phyloP scores from a whole-genome alignment of 2,888 invertebrate species.

The Agriopis marginaria region DNA sequence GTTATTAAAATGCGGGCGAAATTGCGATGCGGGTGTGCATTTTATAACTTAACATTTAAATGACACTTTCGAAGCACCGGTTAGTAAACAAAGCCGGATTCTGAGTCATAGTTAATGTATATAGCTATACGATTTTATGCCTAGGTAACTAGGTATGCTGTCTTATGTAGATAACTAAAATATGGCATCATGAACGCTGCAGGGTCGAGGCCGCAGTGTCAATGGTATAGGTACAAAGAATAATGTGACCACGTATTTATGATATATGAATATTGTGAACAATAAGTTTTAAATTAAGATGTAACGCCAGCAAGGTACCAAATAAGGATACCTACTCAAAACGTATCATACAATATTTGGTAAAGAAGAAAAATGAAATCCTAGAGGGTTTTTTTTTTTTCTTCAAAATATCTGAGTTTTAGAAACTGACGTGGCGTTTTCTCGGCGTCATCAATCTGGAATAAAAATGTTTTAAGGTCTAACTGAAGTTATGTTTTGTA shows the following conservation, averaged over 20 bases:
- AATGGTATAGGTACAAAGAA: constrained; percentile 42
- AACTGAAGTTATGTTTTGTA: no score
- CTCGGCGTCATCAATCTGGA: no score
- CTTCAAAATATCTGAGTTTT: no score
- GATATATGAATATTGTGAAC: not conserved
- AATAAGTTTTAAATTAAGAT: not conserved
- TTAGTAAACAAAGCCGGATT: constrained; percentile 34
- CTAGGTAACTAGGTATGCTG: constrained; percentile 12
- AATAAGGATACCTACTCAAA: no score
- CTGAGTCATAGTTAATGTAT: constrained; percentile 36
- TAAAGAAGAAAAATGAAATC: no score
- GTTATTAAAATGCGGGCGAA: constrained; percentile 7
- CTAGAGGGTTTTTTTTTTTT: no score
- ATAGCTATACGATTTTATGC: constrained; percentile 1
- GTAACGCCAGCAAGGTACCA: no score
- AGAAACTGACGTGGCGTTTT: no score
- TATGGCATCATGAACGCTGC: constrained; percentile 33
- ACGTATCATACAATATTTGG: no score
- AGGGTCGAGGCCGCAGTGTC: constrained; percentile 60
- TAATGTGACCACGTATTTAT: constrained; percentile 31
- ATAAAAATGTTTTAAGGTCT: no score
- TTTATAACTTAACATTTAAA: not conserved
- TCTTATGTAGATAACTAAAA: not conserved
- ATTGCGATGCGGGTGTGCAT: constrained; percentile 16
- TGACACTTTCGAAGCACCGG: not conserved